Evolutionary conservation across 2,113 vertebrate species (phyloP).

Genomic region (Columba livia): DNA sequence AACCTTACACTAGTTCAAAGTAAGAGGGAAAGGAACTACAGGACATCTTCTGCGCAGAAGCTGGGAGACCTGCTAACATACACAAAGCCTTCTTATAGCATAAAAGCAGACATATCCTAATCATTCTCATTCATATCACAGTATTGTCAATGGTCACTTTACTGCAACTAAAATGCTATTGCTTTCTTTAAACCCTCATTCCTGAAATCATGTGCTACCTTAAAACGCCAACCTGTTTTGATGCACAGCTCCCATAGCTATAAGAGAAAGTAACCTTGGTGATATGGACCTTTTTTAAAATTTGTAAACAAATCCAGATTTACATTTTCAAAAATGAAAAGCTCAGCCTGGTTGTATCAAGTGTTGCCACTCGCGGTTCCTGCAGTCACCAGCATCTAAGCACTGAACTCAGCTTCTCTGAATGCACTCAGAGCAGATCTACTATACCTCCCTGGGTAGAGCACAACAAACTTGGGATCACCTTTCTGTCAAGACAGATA

Average conservation of each 20-base stretch:
- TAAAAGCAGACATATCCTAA: background rate
- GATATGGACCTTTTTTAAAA: background rate
- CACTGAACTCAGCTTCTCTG: background rate
- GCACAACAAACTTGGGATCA: background rate
- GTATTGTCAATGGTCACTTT: background rate
- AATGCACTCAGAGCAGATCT: background rate
- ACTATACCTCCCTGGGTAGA: background rate
- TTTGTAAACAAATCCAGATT: background rate
- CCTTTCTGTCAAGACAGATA: too few relatives aligned
- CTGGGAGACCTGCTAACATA: background rate
- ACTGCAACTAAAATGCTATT: background rate
- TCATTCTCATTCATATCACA: background rate
- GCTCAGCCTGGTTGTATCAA: background rate
- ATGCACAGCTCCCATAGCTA: background rate
- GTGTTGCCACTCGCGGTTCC: background rate
- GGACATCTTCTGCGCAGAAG: background rate
- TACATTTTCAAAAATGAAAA: background rate
- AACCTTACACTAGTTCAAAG: background rate
- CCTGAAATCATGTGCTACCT: background rate
- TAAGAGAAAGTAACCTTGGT: background rate
- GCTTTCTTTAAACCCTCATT: background rate
- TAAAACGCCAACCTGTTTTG: background rate
- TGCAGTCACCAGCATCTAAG: background rate
- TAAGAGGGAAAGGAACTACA: background rate
- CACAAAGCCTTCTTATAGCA: background rate